Percentiles rank a stretch among this genome's conserved stretches.
phyloP scores from a whole-genome alignment of 2,113 vertebrate species.

The Plecotus auritus region DNA sequence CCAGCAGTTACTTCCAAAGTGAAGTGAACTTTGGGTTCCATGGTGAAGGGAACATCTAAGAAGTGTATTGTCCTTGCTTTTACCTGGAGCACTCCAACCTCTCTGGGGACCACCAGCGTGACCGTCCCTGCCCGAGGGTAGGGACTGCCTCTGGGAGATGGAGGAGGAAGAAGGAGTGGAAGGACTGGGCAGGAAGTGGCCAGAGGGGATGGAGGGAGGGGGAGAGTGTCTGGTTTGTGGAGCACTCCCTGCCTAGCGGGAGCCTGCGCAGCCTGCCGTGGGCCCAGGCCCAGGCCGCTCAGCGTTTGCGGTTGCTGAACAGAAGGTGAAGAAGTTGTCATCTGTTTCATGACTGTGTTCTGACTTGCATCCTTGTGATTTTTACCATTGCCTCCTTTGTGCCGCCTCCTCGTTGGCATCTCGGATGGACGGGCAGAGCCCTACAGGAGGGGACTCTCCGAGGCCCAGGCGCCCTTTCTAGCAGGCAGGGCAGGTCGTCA shows the following conservation, averaged over 20 bases:
- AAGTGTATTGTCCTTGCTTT: neutral
- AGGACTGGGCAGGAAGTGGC: no score
- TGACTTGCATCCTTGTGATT: neutral
- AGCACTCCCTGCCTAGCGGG: accelerated
- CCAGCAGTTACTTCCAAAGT: neutral
- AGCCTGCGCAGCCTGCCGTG: accelerated
- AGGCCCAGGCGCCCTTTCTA: neutral
- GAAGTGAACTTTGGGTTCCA: neutral
- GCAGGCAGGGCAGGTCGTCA: neutral
- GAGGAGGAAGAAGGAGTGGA: neutral
- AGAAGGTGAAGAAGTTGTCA: neutral
- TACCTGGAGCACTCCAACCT: neutral
- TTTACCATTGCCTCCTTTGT: neutral
- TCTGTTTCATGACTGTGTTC: neutral
- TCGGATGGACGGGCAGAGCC: neutral
- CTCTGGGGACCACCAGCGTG: neutral
- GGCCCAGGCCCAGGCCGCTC: neutral
- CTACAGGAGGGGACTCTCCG: accelerated
- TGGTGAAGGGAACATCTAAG: neutral
- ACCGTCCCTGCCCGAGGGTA: neutral
- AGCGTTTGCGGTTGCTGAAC: neutral
- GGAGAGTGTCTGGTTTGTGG: neutral
- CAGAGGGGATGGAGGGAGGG: neutral
- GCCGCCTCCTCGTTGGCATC: accelerated
- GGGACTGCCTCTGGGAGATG: neutral